Evolutionary conservation across 2,113 vertebrate species (phyloP).

Genomic region (Syrrhaptes paradoxus): DNA sequence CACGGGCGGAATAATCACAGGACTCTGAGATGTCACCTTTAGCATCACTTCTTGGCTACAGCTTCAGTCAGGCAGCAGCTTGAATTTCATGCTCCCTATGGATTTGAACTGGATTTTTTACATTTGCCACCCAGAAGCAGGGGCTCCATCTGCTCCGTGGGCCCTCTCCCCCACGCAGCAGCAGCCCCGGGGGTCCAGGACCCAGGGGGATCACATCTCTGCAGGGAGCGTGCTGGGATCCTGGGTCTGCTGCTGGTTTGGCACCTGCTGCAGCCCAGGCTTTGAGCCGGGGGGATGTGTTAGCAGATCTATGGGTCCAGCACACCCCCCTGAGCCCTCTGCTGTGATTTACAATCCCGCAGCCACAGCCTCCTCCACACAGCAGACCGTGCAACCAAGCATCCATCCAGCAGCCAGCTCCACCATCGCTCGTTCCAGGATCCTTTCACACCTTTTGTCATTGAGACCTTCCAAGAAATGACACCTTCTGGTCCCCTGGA

Average conservation of each 20-base stretch:
- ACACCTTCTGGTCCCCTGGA: no score
- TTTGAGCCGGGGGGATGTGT: fast-evolving
- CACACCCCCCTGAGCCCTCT: fast-evolving
- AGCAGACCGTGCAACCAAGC: background rate
- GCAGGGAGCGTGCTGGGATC: fast-evolving
- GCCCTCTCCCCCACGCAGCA: fast-evolving
- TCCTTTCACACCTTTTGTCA: background rate
- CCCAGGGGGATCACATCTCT: background rate
- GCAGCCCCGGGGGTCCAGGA: background rate
- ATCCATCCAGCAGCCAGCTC: background rate
- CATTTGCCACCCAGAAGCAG: background rate
- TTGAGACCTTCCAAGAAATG: background rate
- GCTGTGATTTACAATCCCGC: no score
- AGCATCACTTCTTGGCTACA: background rate
- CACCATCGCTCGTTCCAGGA: background rate
- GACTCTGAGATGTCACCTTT: background rate
- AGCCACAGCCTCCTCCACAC: fast-evolving
- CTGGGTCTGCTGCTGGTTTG: background rate
- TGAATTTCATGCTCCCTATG: background rate
- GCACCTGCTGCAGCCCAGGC: background rate
- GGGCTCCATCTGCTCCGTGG: background rate
- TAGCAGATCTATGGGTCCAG: background rate
- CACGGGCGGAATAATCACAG: fast-evolving
- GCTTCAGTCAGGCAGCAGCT: background rate
- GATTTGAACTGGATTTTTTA: background rate